A percentile compares a stretch with the other conserved stretches of the same genome.
phyloP scores from a whole-genome alignment of 1,140 invertebrate genomes.

The Rhysida immarginata region DNA sequence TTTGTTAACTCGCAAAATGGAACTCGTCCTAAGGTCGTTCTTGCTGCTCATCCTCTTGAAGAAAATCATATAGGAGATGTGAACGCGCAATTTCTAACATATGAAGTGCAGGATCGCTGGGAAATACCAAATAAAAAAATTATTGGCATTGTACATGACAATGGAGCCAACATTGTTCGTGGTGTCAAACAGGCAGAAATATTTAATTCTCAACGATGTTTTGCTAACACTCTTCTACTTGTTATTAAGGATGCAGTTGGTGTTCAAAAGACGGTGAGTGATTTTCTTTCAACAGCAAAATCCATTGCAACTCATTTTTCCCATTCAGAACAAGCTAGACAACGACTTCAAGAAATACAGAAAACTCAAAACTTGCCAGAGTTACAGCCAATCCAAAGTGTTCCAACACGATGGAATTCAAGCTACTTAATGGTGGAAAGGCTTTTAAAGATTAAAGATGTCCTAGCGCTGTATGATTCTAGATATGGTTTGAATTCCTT shows the following conservation, averaged over 20 bases:
- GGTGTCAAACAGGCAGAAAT: not conserved
- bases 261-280: not conserved
- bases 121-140: not conserved
- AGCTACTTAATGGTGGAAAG: not conserved
- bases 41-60: not conserved
- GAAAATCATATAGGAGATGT: not conserved
- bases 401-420: not conserved
- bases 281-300: not conserved
- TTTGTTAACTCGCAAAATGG: not conserved
- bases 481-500: not conserved
- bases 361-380: not conserved
- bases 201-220: not conserved
- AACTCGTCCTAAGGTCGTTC: not conserved
- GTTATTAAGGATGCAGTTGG: not conserved
- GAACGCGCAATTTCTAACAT: not conserved
- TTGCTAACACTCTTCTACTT: not conserved
- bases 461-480: not conserved
- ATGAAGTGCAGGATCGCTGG: not conserved
- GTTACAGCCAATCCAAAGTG: not conserved
- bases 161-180: not conserved
- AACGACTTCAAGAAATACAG: not conserved
- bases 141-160: not conserved
- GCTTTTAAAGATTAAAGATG: not conserved
- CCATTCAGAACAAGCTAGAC: not conserved
- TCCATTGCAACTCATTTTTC: not conserved